Evolutionary conservation across 2,797 vertebrate species (phyloP).

Genomic region (Gambelia wislizenii): DNA sequence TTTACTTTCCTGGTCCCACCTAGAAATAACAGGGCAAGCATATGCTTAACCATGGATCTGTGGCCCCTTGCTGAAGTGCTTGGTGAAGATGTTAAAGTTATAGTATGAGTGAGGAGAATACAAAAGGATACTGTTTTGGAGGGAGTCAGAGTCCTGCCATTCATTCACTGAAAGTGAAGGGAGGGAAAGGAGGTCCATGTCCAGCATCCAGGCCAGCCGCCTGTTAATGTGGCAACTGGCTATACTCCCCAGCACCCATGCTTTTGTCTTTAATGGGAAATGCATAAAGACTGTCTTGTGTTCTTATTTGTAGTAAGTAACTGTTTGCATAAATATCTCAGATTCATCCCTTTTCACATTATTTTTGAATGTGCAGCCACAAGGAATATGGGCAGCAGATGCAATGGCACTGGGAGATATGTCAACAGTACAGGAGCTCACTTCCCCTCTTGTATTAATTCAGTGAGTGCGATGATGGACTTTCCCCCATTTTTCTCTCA

Average conservation of each 20-base stretch:
- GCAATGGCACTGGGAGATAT: too few relatives aligned
- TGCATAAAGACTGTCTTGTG: neutral
- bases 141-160: neutral
- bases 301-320: neutral
- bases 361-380: neutral
- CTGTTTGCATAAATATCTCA: neutral
- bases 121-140: neutral
- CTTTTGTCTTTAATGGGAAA: neutral
- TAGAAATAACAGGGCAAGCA: too few relatives aligned
- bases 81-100: neutral
- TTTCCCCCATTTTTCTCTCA: neutral
- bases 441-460: neutral
- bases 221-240: too few relatives aligned
- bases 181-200: neutral
- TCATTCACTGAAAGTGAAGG: too few relatives aligned
- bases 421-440: neutral
- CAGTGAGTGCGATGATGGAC: neutral
- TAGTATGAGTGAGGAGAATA: neutral
- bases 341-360: neutral
- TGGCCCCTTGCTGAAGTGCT: neutral
- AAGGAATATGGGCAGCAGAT: too few relatives aligned
- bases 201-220: neutral
- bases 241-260: neutral
- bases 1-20: too few relatives aligned
- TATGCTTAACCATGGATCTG: too few relatives aligned